Base-by-base conservation (phyloP, 2,797 vertebrate species). In the Sebastes matsubarae region DNA sequence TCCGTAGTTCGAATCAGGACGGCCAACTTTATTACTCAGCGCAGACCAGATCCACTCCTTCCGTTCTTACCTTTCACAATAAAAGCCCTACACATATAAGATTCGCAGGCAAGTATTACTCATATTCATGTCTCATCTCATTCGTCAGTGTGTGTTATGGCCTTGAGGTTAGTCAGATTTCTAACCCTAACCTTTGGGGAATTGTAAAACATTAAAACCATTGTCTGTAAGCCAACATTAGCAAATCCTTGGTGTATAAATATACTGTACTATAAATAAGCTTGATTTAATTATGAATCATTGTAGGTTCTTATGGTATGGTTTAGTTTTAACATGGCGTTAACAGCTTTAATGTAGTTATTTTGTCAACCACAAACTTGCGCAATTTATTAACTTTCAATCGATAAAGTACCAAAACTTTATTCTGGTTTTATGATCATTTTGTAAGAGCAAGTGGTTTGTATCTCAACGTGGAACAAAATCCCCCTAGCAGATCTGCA, bases 291-390 rank as follows among this genome's bases (percentile, higher is more conserved):
- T 55, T 54, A 36, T 10, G 58, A 52, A 72, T 71, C 29, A 9
- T 34, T 67, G 57, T 32, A 72, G 66, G 50, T 29, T 84, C 24
- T 68, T 64, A 46, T 69, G 9, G 22, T 57, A n/a, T 52, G n/a
- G n/a, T 72, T 82, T 18, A 50, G 16, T 72, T 75, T 30, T 22
- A 24, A 29, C 42, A 1, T 34, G 50, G 29, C 22, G 7, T 46
- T 67, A 24, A 30, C 12, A 52, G 6, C 6, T 54, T 71, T 4
- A 61, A 4, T 57, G 54, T 11, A 20, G 4, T 27, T 68, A 38
- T 27, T 67, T 42, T 67, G 32, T 52, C 42, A 78, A 20, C 50
- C 50, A 52, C 50, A 52, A 20, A 50, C 7, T 30, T 36, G 16
- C 3, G 20, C 6, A 32, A 46, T 78, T 2, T 34, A 52, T 75